phyloP scores from a whole-genome alignment of 2,113 vertebrate species.

The Chunga burmeisteri region DNA sequence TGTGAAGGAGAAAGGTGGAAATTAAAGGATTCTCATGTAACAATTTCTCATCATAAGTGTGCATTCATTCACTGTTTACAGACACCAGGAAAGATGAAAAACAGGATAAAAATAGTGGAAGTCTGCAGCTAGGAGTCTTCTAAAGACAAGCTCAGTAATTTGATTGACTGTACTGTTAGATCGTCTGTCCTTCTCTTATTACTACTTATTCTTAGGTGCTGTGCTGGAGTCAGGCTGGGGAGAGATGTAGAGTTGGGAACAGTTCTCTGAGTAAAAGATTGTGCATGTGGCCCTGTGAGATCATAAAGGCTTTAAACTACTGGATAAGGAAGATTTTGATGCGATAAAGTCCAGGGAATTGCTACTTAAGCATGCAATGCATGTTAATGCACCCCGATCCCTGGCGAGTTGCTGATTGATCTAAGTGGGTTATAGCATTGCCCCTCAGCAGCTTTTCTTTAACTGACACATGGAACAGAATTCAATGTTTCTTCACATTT shows the following conservation, averaged over 20 bases:
- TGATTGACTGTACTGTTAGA: neutral
- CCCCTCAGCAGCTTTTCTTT: constrained; percentile 15
- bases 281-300: neutral
- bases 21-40: neutral
- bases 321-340: neutral
- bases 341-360: neutral
- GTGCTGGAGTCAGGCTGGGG: neutral
- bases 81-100: neutral
- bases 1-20: neutral
- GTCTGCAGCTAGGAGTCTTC: neutral
- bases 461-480: neutral
- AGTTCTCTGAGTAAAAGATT: neutral
- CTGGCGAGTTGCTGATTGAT: neutral
- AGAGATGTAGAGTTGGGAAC: neutral
- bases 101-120: neutral
- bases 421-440: neutral
- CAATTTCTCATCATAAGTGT: neutral
- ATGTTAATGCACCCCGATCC: neutral
- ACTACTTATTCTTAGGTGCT: neutral
- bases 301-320: neutral
- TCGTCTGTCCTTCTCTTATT: neutral
- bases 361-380: constrained; percentile 3
- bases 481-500: neutral
- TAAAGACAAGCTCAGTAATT: neutral
- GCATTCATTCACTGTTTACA: neutral